Conservation (phyloP, 2,797 vertebrate genomes). For the Stomatorhinus walkeri region DNA sequence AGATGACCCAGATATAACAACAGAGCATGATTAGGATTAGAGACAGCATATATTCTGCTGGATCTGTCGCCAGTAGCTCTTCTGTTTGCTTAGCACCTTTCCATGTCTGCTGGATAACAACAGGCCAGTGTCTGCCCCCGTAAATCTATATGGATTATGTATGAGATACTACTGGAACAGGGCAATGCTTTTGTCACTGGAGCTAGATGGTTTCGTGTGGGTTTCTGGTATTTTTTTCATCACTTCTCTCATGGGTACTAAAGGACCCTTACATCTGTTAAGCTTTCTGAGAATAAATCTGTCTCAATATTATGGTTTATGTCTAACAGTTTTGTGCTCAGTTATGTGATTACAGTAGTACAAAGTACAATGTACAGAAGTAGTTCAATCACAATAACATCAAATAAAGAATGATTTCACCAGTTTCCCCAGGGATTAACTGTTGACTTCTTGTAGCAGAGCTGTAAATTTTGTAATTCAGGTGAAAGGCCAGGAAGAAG, state of each 20-base stretch:
- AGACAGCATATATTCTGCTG: conserved; percentile 60
- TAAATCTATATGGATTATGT: conserved; percentile 67
- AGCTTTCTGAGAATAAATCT: conserved; percentile 30
- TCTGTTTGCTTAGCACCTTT: conserved; percentile 61
- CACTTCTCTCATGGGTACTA: conserved; percentile 16
- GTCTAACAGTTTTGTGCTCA: not conserved
- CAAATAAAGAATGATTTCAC: not conserved
- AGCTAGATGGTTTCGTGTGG: conserved; percentile 59
- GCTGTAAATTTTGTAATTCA: not conserved
- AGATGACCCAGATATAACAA: conserved; percentile 66
- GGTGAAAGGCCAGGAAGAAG: not conserved
- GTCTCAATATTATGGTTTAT: conserved; percentile 18
- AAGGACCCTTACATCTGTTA: conserved; percentile 16
- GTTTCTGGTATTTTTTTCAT: conserved; percentile 47
- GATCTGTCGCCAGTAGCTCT: conserved; percentile 76
- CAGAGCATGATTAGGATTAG: conserved; percentile 66
- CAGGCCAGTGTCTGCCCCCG: conserved; percentile 53
- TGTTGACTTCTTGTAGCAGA: not conserved
- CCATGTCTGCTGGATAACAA: conserved; percentile 45
- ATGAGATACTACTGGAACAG: conserved; percentile 62
- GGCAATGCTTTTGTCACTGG: conserved; percentile 66
- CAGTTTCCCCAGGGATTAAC: not conserved
- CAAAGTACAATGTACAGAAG: no score
- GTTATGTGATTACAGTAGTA: not conserved
- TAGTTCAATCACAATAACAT: not conserved